phyloP scores from a whole-genome alignment of 2,888 invertebrate genomes.

The Nasonovia ribisnigri region DNA sequence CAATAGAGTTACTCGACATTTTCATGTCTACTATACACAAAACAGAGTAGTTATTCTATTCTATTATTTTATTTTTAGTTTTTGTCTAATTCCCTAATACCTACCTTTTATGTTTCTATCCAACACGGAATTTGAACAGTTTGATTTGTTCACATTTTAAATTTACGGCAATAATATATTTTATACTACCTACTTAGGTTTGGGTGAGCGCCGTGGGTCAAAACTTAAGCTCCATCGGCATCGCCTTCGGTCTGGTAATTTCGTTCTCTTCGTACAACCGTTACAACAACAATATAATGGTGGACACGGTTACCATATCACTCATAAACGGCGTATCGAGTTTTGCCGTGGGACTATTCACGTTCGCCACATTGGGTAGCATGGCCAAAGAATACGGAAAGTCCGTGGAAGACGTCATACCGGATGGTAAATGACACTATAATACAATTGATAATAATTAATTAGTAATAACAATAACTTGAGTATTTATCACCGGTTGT shows the following conservation, averaged over 20 bases:
- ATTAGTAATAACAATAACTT: neutral
- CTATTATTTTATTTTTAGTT: neutral
- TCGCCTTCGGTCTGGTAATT: conserved; percentile 89
- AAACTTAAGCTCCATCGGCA: conserved; percentile 93
- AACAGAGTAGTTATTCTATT: neutral
- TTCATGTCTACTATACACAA: neutral
- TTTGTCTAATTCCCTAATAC: neutral
- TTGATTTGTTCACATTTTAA: neutral
- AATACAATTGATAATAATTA: neutral
- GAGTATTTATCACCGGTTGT: neutral
- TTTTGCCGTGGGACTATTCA: conserved; percentile 90
- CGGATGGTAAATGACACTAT: conserved; percentile 78
- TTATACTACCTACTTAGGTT: conserved; percentile 73
- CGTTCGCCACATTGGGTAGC: conserved; percentile 93
- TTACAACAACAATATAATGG: conserved; percentile 89
- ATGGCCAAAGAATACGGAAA: conserved; percentile 89
- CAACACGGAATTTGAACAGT: neutral
- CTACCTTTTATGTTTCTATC: neutral
- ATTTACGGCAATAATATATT: neutral
- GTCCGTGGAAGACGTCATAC: conserved; percentile 86
- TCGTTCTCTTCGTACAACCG: conserved; percentile 93
- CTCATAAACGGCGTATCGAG: conserved; percentile 89
- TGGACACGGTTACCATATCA: conserved; percentile 88
- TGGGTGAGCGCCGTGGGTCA: conserved; percentile 94
- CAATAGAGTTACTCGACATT: neutral